Percentiles rank a stretch among this genome's conserved stretches.
Conservation (phyloP, 64 coral and sea anemone species). For the Stichodactyla mertensii region DNA sequence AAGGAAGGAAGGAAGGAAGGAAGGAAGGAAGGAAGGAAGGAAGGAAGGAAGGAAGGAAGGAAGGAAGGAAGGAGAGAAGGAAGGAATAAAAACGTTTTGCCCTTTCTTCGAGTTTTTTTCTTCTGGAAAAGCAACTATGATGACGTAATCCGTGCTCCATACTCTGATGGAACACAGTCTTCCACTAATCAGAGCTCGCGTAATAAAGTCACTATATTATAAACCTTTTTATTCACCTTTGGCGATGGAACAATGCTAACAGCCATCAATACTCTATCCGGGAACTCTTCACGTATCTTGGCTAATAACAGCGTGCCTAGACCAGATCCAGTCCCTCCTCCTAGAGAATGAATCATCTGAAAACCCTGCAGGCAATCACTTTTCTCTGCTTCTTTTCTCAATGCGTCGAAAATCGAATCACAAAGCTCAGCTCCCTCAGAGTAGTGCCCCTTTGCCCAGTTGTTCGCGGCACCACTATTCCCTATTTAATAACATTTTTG, state of each 20-base stretch:
- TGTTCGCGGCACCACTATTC: constrained; percentile 43
- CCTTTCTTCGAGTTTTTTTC: no score
- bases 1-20: no score
- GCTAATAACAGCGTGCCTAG: constrained; percentile 44
- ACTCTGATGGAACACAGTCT: no score
- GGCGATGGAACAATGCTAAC: constrained; percentile 50
- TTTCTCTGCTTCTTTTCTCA: constrained; percentile 51
- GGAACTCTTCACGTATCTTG: constrained; percentile 62
- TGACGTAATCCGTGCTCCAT: no score
- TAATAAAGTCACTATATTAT: no score
- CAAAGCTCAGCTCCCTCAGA: constrained; percentile 41
- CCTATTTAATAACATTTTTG: not conserved
- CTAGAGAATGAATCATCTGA: constrained; percentile 51
- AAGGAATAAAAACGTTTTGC: no score
- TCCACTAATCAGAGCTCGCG: no score
- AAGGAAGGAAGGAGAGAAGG: no score
- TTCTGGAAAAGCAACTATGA: no score
- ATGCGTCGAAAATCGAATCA: constrained; percentile 42
- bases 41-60: no score
- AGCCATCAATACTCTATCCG: constrained; percentile 47
- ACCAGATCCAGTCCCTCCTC: constrained; percentile 56
- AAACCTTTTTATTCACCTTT: constrained; percentile 8
- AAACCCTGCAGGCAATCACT: constrained; percentile 50
- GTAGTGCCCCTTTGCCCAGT: constrained; percentile 59
- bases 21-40: no score